These are phyloP conservation scores for Trachurus trachurus DNA, from an alignment of 2,797 vertebrate genomes.

Conservation along the genomic window DNA sequence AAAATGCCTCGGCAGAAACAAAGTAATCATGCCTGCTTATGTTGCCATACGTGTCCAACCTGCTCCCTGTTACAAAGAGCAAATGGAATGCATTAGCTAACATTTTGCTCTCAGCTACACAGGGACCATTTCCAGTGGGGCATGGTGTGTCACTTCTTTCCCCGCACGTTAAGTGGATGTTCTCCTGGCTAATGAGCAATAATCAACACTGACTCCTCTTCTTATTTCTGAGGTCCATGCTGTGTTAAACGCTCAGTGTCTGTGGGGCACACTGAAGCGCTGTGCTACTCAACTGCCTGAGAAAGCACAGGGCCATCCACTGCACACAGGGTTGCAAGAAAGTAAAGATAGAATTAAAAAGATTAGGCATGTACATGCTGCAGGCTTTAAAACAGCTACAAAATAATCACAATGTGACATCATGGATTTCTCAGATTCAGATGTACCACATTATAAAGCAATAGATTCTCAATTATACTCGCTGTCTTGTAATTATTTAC, in stretches of 20 bases:
- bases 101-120: slow-evolving; percentile 90
- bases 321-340: neutral
- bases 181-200: slow-evolving; percentile 93
- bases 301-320: slow-evolving; percentile 10
- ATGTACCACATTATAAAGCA: slow-evolving; percentile 33
- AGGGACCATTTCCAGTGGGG: slow-evolving; percentile 88
- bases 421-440: slow-evolving; percentile 11
- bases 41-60: slow-evolving; percentile 89
- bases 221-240: slow-evolving; percentile 88
- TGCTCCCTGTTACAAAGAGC: slow-evolving; percentile 87
- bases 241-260: slow-evolving; percentile 84
- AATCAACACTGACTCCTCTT: slow-evolving; percentile 91
- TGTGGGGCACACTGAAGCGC: slow-evolving; percentile 36
- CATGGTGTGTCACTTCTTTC: slow-evolving; percentile 89
- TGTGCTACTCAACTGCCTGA: slow-evolving; percentile 17
- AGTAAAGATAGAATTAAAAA: slow-evolving; percentile 7
- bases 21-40: slow-evolving; percentile 87
- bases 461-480: slow-evolving; percentile 16
- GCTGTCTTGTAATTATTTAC: slow-evolving; percentile 38
- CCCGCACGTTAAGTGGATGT: slow-evolving; percentile 91
- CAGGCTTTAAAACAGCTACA: neutral
- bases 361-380: neutral
- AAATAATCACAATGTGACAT: slow-evolving; percentile 28
- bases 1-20: slow-evolving; percentile 88
- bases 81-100: slow-evolving; percentile 91